Evolutionary conservation across 2,113 vertebrate genomes (phyloP), one percentile per base, ranked within the genome.

Genomic region (Syngnathus typhle): DNA sequence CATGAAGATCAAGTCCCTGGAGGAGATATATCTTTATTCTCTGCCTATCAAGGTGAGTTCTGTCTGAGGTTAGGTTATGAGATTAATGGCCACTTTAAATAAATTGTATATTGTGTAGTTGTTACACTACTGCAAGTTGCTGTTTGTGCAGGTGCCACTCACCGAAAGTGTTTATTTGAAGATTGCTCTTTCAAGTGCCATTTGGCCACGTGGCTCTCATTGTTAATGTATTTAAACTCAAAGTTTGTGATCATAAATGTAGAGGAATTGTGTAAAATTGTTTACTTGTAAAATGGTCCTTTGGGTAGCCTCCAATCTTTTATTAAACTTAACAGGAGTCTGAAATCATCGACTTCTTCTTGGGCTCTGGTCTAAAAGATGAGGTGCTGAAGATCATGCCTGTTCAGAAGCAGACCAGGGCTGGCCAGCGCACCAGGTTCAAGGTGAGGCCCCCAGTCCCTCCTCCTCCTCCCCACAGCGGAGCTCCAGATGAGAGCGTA

Each of bases 361-460:
- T 99, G 92, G 96, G 92, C 0, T 92, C 96, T 2, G 91, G 93
- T 0, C 90, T 99, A 74, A 99, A 99, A 73, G 97, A 99, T 0
- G 97, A 99, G 75, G 97, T 98, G 23, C 75, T 99, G 78, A 99
- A 99, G 89, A 99, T 99, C 58, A 99, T 99, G 96, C 97, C 97
- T 0, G 97, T 99, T 61, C 97, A 99, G 89, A 98, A 99, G 21
- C 97, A 99, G 90, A 99, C 97, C 4, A 93, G 96, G 16, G 97
- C 97, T 23, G 97, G 97, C 65, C 97, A 99, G 87, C 92, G 96
- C 54, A 99, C 97, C 72, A 93, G 96, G 83, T 99, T 99, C 82
- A 99, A 99, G 95, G 96, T 96, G 76, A 44, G 1, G 0, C 1
- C 5, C 15, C 11, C 44, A 32, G 27, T 32, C 27, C 12, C n/a